A percentile compares a stretch with the other conserved stretches of the same genome.
These are phyloP conservation scores for Cochlearius cochlearius DNA, from an alignment of 2,113 vertebrate genomes.

Conservation along the genomic window DNA sequence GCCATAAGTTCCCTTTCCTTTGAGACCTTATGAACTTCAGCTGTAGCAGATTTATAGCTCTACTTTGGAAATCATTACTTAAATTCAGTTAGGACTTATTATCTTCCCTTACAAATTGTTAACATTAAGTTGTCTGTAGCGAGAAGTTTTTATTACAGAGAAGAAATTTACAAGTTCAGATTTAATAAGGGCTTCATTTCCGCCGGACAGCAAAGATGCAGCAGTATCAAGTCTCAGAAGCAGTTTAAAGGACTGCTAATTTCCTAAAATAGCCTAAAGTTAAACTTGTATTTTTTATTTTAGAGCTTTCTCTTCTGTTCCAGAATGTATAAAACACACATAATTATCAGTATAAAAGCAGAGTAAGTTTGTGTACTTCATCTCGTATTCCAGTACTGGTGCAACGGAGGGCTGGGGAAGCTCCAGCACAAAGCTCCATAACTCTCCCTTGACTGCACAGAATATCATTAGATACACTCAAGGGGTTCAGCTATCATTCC, in stretches of 20 bases:
- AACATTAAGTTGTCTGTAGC: background rate
- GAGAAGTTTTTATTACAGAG: background rate
- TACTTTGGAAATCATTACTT: slow-evolving; percentile 45
- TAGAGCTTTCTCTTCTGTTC: background rate
- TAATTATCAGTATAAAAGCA: background rate
- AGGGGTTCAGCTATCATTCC: background rate
- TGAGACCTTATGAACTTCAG: slow-evolving; percentile 42
- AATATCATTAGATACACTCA: background rate
- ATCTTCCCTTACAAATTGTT: slow-evolving; percentile 46
- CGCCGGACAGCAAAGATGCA: background rate
- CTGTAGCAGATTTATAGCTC: slow-evolving; percentile 17
- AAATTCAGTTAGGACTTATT: slow-evolving; percentile 33
- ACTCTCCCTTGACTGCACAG: background rate
- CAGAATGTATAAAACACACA: background rate
- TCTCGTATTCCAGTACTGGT: background rate
- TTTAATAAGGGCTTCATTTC: background rate
- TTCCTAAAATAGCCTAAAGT: background rate
- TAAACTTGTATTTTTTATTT: background rate
- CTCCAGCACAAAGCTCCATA: background rate
- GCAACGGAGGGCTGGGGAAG: background rate
- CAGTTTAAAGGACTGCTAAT: background rate
- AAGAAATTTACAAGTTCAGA: slow-evolving; percentile 53
- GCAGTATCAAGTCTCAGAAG: background rate
- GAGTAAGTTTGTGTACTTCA: background rate
- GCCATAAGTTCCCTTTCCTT: slow-evolving; percentile 3